Percentiles rank a stretch among this genome's conserved stretches.
Conservation (phyloP, 2,797 vertebrate genomes). For the Myripristis murdjan region DNA sequence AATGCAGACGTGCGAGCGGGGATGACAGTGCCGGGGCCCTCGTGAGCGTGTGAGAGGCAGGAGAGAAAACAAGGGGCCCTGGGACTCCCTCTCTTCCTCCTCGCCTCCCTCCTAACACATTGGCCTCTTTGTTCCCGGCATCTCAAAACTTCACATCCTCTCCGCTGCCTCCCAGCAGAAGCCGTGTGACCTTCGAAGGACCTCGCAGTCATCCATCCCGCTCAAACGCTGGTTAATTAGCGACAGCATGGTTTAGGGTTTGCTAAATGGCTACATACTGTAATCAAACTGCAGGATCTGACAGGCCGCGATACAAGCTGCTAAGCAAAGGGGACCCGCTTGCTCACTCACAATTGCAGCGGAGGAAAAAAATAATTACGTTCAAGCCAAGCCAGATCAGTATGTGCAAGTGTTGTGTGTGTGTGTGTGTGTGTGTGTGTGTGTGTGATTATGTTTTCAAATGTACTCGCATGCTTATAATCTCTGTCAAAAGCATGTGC, state of each 20-base stretch:
- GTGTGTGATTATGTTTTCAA: background rate
- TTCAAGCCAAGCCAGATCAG: slow-evolving; percentile 53
- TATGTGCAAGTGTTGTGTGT: slow-evolving; percentile 29
- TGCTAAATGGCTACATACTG: slow-evolving; percentile 78
- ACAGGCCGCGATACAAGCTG: slow-evolving; percentile 79
- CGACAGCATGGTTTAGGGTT: slow-evolving; percentile 75
- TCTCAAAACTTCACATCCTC: slow-evolving; percentile 71
- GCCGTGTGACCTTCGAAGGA: slow-evolving; percentile 78
- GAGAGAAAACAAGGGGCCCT: slow-evolving; percentile 59
- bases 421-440: slow-evolving; percentile 9
- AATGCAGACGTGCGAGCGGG: slow-evolving; percentile 69
- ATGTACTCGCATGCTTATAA: slow-evolving; percentile 37
- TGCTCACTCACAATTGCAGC: slow-evolving; percentile 50
- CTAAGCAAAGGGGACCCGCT: slow-evolving; percentile 73
- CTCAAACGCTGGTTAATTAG: slow-evolving; percentile 83
- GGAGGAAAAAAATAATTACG: slow-evolving; percentile 66
- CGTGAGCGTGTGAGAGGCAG: slow-evolving; percentile 12
- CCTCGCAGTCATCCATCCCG: slow-evolving; percentile 77
- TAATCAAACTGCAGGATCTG: slow-evolving; percentile 81
- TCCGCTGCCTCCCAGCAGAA: slow-evolving; percentile 57
- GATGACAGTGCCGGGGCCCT: slow-evolving; percentile 67
- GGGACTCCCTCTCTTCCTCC: slow-evolving; percentile 34
- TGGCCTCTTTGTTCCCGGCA: background rate
- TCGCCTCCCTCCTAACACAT: slow-evolving; percentile 10
- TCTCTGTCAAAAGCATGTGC: slow-evolving; percentile 29